Evolutionary conservation across 2,797 vertebrate species (phyloP), one percentile per base, ranked within the genome.

Genomic region (Xiphorhynchus erythropygius): DNA sequence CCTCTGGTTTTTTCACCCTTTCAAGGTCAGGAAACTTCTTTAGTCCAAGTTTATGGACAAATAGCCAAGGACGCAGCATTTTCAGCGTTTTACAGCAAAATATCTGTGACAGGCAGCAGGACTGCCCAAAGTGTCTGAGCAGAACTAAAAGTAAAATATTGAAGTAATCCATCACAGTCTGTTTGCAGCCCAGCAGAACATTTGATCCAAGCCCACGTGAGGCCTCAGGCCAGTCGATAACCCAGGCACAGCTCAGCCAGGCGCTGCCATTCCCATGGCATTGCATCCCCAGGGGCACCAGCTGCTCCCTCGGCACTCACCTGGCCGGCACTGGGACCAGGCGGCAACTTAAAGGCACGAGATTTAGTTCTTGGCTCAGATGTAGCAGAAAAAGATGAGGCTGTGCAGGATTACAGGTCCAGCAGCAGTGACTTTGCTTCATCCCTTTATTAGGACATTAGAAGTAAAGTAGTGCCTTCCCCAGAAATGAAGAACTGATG

Each of bases 401-500:
- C 77, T 57, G 65, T 53, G 57, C 68, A 82, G 46, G 73, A 14
- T 1, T 18, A 8, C 8, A 11, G 52, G 13, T 25, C 73, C 65
- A 37, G 86, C 41, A 71, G 37, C 3, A 5, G 10, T 1, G 33
- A 50, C 73, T 32, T 64, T 9, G 41, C 32, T 53, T 13, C 13
- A 17, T 77, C 32, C 24, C n/a, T 49, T 60, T 1, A 1, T 25
- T 25, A 11, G 63, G 32, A 14, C 55, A 14, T 10, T 14, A 3
- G 74, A 19, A 62, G 21, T 7, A 28, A 57, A 16, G 60, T 5
- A 22, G 42, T 11, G n/a, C 30, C 7, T 15, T n/a, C n/a, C 22
- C 21, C 32, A 9, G 8, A 10, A 56, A 5, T 0, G 7, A 19
- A 6, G 9, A 18, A 0, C 7, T 3, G 4, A 18, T 9, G 37